Conservation (phyloP, 2,888 invertebrate genomes). For the Magallana nippona region DNA sequence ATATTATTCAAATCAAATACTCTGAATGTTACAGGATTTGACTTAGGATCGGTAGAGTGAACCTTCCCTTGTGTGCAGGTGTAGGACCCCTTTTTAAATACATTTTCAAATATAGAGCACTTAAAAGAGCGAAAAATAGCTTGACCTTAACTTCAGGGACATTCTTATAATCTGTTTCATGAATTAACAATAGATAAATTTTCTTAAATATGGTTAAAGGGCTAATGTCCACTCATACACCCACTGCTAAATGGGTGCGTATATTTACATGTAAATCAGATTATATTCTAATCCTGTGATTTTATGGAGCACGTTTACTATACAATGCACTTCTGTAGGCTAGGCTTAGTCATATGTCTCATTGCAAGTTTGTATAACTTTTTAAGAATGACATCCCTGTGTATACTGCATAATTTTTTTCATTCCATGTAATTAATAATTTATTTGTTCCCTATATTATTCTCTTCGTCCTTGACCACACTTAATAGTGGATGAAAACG, state of each 20-base stretch:
- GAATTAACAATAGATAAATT: constrained; percentile 8
- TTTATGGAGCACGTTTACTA: neutral
- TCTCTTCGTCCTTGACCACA: too few relatives aligned
- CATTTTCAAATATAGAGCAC: neutral
- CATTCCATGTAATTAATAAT: too few relatives aligned
- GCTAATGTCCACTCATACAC: neutral
- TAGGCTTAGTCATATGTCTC: neutral
- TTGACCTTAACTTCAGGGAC: constrained; percentile 1
- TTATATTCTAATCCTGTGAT: neutral
- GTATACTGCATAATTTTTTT: too few relatives aligned
- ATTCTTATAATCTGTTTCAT: neutral
- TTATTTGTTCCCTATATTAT: too few relatives aligned
- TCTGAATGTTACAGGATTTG: too few relatives aligned
- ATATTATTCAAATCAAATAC: neutral
- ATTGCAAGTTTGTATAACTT: too few relatives aligned
- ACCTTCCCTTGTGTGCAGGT: neutral
- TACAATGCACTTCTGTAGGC: neutral
- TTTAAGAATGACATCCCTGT: too few relatives aligned
- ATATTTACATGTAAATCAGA: constrained; percentile 1
- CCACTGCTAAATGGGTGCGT: neutral
- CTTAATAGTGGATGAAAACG: too few relatives aligned
- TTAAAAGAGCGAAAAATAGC: neutral
- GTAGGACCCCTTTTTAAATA: neutral
- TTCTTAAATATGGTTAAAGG: constrained; percentile 12
- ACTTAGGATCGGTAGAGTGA: too few relatives aligned